Percentiles rank a stretch among this genome's conserved stretches.
Evolutionary conservation across 2,888 invertebrate genomes (phyloP).

Genomic region (Pegoplata infirma): DNA sequence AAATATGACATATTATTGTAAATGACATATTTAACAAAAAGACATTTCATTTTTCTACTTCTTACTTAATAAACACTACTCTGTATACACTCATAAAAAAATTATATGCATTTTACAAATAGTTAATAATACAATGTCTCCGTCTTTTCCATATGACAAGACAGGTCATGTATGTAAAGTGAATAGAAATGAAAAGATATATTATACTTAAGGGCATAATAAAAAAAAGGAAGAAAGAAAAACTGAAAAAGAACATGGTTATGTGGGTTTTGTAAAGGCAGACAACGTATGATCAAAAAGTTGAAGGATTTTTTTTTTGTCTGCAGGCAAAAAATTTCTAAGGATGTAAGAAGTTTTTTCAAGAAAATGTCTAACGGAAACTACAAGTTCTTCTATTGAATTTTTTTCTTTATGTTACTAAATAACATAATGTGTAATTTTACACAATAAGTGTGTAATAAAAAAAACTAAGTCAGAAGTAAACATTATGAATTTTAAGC

Average conservation of each 20-base stretch:
- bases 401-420: too few species aligned
- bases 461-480: too few species aligned
- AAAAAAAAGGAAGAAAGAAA: too few species aligned
- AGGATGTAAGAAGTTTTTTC: too few species aligned
- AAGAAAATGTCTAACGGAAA: too few species aligned
- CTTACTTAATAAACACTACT: not conserved
- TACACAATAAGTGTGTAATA: too few species aligned
- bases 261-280: too few species aligned
- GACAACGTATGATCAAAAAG: not conserved
- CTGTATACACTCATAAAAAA: constrained; percentile 12
- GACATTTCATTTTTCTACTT: constrained; percentile 9
- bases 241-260: not conserved
- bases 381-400: too few species aligned
- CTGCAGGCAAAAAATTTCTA: too few species aligned
- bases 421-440: too few species aligned
- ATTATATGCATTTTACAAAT: constrained; percentile 24
- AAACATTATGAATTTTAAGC: too few species aligned
- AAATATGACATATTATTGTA: not conserved
- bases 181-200: constrained; percentile 16
- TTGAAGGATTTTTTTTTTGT: too few species aligned
- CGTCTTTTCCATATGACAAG: constrained; percentile 41
- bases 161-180: constrained; percentile 28
- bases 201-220: constrained; percentile 30
- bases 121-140: constrained; percentile 29
- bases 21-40: constrained; percentile 20